Base-by-base conservation (phyloP, 2,888 invertebrate species). In the Fragum sueziense region DNA sequence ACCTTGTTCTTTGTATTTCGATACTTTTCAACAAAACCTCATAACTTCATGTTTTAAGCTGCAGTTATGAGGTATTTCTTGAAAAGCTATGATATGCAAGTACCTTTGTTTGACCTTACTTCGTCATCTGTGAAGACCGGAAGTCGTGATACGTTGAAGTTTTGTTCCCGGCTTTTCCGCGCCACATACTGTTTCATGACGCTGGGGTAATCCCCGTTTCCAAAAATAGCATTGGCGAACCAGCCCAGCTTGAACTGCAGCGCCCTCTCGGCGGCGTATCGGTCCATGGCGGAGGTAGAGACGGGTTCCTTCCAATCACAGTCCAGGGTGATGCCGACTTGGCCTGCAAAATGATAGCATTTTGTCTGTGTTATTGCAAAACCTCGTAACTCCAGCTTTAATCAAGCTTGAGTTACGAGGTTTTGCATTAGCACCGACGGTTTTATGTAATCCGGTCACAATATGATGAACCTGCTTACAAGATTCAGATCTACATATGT, bases 121-220 rank as follows among this genome's bases (percentile, higher is more conserved):
- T 93, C 92, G 27, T 88, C 89, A 7, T 81, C 78, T 2, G 91
- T 91, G 71, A 92, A 91, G 54, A 83, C 85, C 0, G 91, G 92
- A 22, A 92, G 86, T 68, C 90, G 71, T 1, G 90, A 90, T 2
- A 74, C 70, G 0, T 65, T 74, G 1, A 85, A 82, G 9, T 89
- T 89, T 70, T 91, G 88, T 6, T 78, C 74, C 34, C 74, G 70
- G 62, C 91, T 91, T 71, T 89, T 88, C 14, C 62, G 70, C 11
- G 65, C 88, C 2, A 91, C 86, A 29, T 59, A 76, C 9, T 87
- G 76, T 70, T 89, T 90, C 91, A 91, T 90, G 1, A 90, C 88
- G 11, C 88, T 82, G 0, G 90, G 90, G 74, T 91, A 96, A 93
- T 96, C 96, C 0, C 93, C 93, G 72, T 89, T 87, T 17, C 90